These are phyloP conservation scores for Subacronicta megacephala DNA, from an alignment of 2,888 invertebrate species.

Conservation along the genomic window DNA sequence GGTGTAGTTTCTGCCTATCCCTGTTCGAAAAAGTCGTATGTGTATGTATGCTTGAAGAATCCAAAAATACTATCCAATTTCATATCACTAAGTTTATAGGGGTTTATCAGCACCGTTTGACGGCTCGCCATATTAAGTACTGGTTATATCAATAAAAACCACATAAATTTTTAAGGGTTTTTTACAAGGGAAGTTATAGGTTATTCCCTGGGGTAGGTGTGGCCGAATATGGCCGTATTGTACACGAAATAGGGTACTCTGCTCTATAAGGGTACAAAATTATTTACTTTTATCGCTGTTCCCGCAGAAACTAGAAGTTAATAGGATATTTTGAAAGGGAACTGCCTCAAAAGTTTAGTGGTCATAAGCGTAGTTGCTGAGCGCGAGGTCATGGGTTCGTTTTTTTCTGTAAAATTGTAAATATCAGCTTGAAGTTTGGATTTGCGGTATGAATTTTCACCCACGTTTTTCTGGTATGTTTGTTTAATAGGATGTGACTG, in stretches of 20 bases:
- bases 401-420: no score
- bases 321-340: not conserved
- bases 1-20: no score
- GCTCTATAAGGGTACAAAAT: constrained; percentile 6
- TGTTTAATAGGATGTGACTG: no score
- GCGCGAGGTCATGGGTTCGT: no score
- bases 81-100: constrained; percentile 25
- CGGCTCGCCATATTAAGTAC: constrained; percentile 38
- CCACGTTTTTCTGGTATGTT: no score
- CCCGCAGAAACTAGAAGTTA: not conserved
- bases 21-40: no score
- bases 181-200: constrained; percentile 48
- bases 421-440: no score
- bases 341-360: no score
- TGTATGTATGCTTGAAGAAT: no score
- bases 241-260: constrained; percentile 21
- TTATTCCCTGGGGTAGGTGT: constrained; percentile 23
- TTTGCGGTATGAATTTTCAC: no score
- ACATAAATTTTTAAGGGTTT: constrained; percentile 47
- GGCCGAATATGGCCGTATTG: constrained; percentile 26
- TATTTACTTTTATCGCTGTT: constrained; percentile 4
- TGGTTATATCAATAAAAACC: constrained; percentile 41
- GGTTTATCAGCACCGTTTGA: constrained; percentile 39
- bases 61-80: constrained; percentile 13
- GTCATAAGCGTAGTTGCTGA: no score